Conservation (phyloP, 1,140 invertebrate species). For the Leptinotarsa defecta region DNA sequence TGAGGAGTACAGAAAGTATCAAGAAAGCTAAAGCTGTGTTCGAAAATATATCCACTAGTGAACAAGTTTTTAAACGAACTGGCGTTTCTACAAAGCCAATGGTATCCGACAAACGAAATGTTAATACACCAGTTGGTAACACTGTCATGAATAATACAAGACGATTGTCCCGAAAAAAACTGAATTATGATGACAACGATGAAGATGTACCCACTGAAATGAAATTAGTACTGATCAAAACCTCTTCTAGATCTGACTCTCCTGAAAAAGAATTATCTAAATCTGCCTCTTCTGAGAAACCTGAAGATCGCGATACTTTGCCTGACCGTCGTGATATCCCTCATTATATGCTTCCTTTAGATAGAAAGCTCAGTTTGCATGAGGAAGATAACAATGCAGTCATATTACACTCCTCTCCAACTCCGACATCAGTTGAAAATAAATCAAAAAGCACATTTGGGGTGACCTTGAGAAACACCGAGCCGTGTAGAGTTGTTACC, state of each 20-base stretch:
- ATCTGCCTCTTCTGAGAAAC: neutral
- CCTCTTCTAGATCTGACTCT: neutral
- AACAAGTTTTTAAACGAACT: slow-evolving; percentile 48
- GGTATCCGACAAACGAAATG: slow-evolving; percentile 50
- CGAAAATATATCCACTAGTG: slow-evolving; percentile 60
- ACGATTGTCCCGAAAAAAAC: slow-evolving; percentile 8
- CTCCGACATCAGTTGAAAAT: neutral
- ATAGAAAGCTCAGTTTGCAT: slow-evolving; percentile 35
- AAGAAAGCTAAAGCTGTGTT: slow-evolving; percentile 69
- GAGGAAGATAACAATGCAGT: neutral
- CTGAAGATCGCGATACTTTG: slow-evolving; percentile 18
- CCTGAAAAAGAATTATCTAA: neutral
- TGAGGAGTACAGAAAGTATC: slow-evolving; percentile 65
- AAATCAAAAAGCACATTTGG: neutral
- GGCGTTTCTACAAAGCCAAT: slow-evolving; percentile 60
- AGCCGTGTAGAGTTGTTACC: neutral
- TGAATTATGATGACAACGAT: slow-evolving; percentile 9
- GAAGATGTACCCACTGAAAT: neutral
- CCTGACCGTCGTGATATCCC: slow-evolving; percentile 47
- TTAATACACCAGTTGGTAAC: neutral
- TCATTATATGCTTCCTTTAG: slow-evolving; percentile 53
- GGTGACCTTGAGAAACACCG: neutral
- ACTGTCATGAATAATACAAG: neutral
- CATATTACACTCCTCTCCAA: neutral
- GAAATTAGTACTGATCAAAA: neutral